Evolutionary conservation across 2,113 vertebrate species (phyloP).

Genomic region (Cisticola juncidis): DNA sequence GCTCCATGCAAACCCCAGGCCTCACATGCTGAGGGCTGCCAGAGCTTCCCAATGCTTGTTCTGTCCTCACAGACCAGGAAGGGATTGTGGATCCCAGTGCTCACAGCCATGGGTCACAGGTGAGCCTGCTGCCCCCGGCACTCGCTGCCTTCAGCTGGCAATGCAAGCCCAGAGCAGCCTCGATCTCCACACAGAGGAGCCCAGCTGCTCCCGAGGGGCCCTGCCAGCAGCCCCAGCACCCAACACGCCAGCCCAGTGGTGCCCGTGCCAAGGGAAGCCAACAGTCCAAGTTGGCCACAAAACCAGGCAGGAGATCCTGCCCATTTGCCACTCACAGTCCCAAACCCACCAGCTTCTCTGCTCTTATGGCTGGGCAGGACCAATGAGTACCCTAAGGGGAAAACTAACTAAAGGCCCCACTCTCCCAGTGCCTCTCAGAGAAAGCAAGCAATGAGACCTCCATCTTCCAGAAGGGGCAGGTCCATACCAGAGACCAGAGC

Average conservation of each 20-base stretch:
- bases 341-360: background rate
- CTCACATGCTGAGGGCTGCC: background rate
- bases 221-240: background rate
- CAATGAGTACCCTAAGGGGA: accelerated
- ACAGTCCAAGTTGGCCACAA: background rate
- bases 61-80: background rate
- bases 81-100: accelerated
- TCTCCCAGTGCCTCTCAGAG: background rate
- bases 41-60: accelerated
- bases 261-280: background rate
- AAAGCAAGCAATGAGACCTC: accelerated
- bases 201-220: background rate
- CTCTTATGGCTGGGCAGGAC: background rate
- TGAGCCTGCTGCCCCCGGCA: background rate
- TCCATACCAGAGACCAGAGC: background rate
- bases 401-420: background rate
- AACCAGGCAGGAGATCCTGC: background rate
- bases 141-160: background rate
- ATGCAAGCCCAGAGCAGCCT: accelerated
- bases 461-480: background rate
- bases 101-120: accelerated
- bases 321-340: background rate
- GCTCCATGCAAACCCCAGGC: background rate
- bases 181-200: background rate
- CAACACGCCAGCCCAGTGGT: accelerated